Base-by-base conservation (phyloP, 2,113 vertebrate species). In the Gallinago media region DNA sequence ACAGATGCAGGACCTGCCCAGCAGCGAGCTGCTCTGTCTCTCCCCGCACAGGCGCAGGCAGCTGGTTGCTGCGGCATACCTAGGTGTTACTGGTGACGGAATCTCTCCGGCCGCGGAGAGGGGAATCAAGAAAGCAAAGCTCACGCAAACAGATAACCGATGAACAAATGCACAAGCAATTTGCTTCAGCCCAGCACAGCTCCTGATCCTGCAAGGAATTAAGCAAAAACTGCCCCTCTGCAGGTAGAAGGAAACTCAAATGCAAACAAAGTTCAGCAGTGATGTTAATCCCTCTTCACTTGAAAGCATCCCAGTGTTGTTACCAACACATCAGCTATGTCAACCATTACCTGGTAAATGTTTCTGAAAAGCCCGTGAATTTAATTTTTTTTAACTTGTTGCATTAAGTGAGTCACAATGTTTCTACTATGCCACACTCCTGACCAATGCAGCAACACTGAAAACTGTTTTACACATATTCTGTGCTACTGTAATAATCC, bases 71-170 rank as follows among this genome's bases (percentile, higher is more conserved):
- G 80, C 29, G 0, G 94, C 23, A 1, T 4, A 62, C 59, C 62
- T 12, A 10, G 15, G 21, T 20, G 62, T 8, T 63, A 63, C 63
- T 4, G 58, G 31, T 13, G 78, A 50, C 2, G 1, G 76, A 21
- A 85, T 31, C 84, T n/a, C 81, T 65, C 34, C 1, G 0, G 62
- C 38, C 72, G 40, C 0, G 17, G 16, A 49, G 27, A 44, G 15
- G 27, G 14, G 36, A 14, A 49, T 76, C 52, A 34, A 34, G 55
- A 56, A 88, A 86, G 70, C 42, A 54, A 78, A 80, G 72, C 38
- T 71, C 82, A 47, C 6, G 34, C 14, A 47, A 62, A 68, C 56
- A 49, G 88, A 77, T 12, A 58, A 9, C 34, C 68, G 49, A 26
- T 6, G 15, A 80, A 47, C 36, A 77, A 82, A 79, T 12, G 46